These are phyloP conservation scores for Xestia ashworthii DNA, from an alignment of 2,888 invertebrate species.

Conservation along the genomic window DNA sequence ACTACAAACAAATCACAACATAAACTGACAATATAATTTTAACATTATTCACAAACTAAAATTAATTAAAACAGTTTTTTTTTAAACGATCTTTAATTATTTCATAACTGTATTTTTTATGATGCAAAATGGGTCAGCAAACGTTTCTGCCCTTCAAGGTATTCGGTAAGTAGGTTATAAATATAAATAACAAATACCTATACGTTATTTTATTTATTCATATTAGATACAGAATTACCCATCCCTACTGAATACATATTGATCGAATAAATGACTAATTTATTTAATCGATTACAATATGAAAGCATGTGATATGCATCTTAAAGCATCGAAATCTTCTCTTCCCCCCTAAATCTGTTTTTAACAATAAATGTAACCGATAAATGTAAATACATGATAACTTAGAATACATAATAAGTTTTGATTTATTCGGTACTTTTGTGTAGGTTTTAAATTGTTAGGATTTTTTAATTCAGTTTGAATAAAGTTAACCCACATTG, in stretches of 20 bases:
- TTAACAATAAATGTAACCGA: conserved; percentile 42
- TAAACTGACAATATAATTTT: not conserved
- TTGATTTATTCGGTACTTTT: conserved; percentile 18
- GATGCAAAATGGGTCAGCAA: not conserved
- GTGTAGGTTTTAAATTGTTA: not conserved
- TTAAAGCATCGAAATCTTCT: conserved; percentile 46
- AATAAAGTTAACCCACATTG: not conserved
- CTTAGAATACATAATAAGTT: conserved; percentile 6
- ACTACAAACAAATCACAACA: not conserved
- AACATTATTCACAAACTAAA: not conserved
- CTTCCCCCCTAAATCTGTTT: conserved; percentile 24
- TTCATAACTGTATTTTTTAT: not conserved
- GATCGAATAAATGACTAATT: conserved; percentile 62
- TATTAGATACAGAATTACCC: not conserved
- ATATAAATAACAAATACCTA: conserved; percentile 16
- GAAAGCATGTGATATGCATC: conserved; percentile 57
- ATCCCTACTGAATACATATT: conserved; percentile 59
- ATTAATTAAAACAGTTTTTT: not conserved
- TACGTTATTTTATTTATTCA: conserved; percentile 54
- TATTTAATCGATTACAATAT: conserved; percentile 65
- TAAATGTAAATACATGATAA: conserved; percentile 46
- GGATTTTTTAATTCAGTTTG: not conserved
- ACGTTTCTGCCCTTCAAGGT: not conserved
- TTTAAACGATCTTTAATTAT: not conserved
- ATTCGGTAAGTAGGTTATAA: not conserved